These are phyloP conservation scores for Venturia canescens DNA, from an alignment of 1,140 invertebrate genomes.

Conservation along the genomic window DNA sequence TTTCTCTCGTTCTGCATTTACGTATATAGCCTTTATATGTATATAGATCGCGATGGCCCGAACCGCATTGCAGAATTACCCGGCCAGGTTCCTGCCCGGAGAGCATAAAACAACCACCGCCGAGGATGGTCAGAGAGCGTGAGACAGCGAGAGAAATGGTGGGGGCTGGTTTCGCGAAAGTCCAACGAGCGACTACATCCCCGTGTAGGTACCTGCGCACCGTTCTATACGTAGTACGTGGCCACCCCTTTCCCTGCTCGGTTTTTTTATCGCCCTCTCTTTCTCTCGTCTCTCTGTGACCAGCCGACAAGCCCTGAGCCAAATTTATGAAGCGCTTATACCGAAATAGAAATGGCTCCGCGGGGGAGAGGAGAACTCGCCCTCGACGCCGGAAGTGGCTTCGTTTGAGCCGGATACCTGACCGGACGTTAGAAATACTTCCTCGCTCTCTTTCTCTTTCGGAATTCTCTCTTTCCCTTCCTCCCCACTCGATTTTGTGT, in stretches of 20 bases:
- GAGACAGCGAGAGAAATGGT: constrained; percentile 11
- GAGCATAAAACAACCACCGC: constrained; percentile 71
- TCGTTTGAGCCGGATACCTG: constrained; percentile 41
- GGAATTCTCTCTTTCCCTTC: constrained; percentile 8
- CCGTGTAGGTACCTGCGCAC: too few relatives aligned
- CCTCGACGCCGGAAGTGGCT: constrained; percentile 40
- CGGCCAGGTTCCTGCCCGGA: constrained; percentile 67
- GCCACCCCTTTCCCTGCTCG: not conserved
- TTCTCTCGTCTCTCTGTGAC: constrained; percentile 1
- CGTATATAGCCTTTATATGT: not conserved
- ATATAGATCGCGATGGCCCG: constrained; percentile 60
- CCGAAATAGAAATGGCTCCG: constrained; percentile 63
- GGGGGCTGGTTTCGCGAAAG: not conserved
- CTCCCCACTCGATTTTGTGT: too few relatives aligned
- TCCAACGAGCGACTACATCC: too few relatives aligned
- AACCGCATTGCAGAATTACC: constrained; percentile 76
- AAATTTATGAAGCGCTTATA: constrained; percentile 73
- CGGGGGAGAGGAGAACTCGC: constrained; percentile 32
- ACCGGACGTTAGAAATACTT: constrained; percentile 35
- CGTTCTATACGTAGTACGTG: too few relatives aligned
- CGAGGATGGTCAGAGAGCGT: constrained; percentile 51
- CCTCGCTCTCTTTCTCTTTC: constrained; percentile 23
- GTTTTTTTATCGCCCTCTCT: not conserved
- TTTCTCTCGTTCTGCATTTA: too few relatives aligned
- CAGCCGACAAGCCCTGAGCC: constrained; percentile 53